These are phyloP conservation scores for Sepiola atlantica DNA, from an alignment of 2,888 invertebrate species.

Conservation along the genomic window DNA sequence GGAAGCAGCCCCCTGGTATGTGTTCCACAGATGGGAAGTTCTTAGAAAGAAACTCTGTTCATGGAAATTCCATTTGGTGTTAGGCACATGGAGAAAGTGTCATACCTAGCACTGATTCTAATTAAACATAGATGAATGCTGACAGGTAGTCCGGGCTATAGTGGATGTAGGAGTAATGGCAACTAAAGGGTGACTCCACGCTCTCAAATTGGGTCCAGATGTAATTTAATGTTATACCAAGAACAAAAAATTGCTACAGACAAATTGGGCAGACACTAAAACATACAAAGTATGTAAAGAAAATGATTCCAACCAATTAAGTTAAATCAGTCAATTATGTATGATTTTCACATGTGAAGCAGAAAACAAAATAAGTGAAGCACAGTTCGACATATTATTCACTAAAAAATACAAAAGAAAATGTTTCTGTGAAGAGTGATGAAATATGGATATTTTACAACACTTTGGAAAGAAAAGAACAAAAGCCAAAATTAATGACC, in stretches of 20 bases:
- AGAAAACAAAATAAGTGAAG: background rate
- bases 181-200: too few species aligned
- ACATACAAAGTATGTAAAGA: background rate
- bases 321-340: background rate
- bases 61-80: too few species aligned
- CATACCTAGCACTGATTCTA: too few species aligned
- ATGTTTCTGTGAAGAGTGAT: background rate
- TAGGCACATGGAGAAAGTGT: too few species aligned
- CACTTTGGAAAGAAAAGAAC: background rate
- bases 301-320: background rate
- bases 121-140: too few species aligned
- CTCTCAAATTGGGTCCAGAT: too few species aligned
- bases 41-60: too few species aligned
- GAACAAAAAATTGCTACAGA: background rate
- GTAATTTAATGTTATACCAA: too few species aligned
- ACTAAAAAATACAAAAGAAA: background rate
- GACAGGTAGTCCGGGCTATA: too few species aligned
- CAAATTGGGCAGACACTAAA: background rate
- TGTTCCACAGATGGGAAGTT: too few species aligned
- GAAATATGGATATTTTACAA: background rate
- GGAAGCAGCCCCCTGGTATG: too few species aligned
- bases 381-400: background rate
- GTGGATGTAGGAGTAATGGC: too few species aligned
- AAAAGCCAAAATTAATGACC: background rate
- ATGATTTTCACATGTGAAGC: background rate